Base-by-base conservation (phyloP, 2,113 vertebrate species). In the Myanophis thanlyinensis region DNA sequence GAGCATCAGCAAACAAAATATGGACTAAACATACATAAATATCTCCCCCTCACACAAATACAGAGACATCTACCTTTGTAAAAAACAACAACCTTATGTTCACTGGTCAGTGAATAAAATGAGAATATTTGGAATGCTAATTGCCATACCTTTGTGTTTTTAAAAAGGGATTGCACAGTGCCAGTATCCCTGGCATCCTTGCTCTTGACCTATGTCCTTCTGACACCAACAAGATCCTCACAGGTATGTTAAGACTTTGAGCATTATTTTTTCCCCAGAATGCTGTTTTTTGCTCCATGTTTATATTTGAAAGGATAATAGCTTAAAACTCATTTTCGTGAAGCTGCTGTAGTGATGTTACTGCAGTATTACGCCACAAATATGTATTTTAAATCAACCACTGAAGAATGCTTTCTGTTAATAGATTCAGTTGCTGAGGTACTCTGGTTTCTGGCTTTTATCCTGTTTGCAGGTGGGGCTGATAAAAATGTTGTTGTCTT, bases 401-500 rank as follows among this genome's bases (percentile, higher is more conserved):
- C 35, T 80, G n/a, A 73, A 73, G 67, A 35, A 73, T 0, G 0
- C 35, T 46, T 3, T 27, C 85, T 27, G 5, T 47, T 47, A 48
- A 30, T 12, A 15, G 25, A 30, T 35, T 8, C 35, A n/a, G 10
- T 40, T 40, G 35, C 12, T 52, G 22, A 40, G 35, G 5, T 8
- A 6, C 11, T n/a, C 20, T 85, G 8, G 0, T 18, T 48, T 35
- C 84, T 0, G 59, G 0, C 0, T 27, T 87, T 73, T 35, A 0
- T 0, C 67, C 9, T 18, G 0, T 35, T 93, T 56, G 5, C 59
- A 99, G 99, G 99, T 25, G 99, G 99, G 15, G 98, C 99, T 0
- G 99, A 99, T 97, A 99, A 99, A 96, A 99, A 99, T 0, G 99
- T 99, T 67, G 99, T 99, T 0, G 99, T 99, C 93, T 99, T 99